Evolutionary conservation across 1,140 invertebrate species (phyloP), one percentile per base, ranked within the genome.

Genomic region (Adoxophyes honmai): DNA sequence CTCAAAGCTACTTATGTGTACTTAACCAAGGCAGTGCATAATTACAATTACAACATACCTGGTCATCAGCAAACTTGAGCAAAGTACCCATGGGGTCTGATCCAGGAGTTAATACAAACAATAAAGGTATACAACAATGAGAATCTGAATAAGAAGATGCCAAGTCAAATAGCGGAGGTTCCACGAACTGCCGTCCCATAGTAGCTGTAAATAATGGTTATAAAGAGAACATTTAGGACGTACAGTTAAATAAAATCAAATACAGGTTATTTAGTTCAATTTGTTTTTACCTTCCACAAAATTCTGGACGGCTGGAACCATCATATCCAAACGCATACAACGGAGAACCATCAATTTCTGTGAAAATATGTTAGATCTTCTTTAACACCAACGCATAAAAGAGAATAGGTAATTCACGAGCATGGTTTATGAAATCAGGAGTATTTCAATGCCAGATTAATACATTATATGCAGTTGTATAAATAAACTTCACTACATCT

Each of bases 51-150:
- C n/a, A n/a, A 28, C 21, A 6, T 63, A 88, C 89, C 77, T 96
- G 93, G 81, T 98, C 96, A 63, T 98, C 96, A 11, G 97, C 97
- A 89, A 97, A 97, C 78, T 96, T 95, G 0, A 96, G 83, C 13
- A 97, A 73, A 1, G 95, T 92, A 4, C 95, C 94, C 75, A 96
- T 96, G 0, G 98, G 97, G 91, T 99, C 97, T 7, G 96, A 95
- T 7, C 97, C 97, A 3, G 97, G 96, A 1, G 97, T 98, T 10
- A 98, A 81, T 1, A 99, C 92, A 78, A 99, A 98, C 68, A 99
- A 93, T 15, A 99, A 78, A 0, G 98, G 98, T 9, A 96, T 93
- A 60, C 91, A 93, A 71, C 93, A 94, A 60, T 95, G 93, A 0
- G 97, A 98, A 78, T 98, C 97, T 0, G 89, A 88, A 74, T 94